A percentile compares a stretch with the other conserved stretches of the same genome.
Evolutionary conservation across 64 coral and sea anemone species (phyloP).

Genomic region (Pachyseris speciosa): DNA sequence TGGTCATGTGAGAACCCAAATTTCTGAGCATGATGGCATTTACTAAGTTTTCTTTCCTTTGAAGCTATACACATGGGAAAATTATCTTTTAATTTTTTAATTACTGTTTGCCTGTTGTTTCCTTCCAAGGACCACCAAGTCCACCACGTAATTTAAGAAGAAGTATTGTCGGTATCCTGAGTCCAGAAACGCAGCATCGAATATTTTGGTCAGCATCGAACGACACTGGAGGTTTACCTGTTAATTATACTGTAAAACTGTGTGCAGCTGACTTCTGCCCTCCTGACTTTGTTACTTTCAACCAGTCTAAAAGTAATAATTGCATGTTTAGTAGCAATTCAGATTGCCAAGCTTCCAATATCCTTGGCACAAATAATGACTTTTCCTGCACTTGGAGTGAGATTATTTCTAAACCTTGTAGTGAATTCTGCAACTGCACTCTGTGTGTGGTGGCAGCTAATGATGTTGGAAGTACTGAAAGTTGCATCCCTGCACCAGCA

Average conservation of each 20-base stretch:
- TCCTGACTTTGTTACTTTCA: too few relatives aligned
- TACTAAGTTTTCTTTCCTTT: too few relatives aligned
- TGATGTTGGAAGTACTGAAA: background rate
- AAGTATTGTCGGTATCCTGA: background rate
- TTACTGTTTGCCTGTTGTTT: too few relatives aligned
- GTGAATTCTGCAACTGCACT: background rate
- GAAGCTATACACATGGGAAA: too few relatives aligned
- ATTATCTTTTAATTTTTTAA: too few relatives aligned
- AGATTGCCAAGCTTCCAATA: background rate
- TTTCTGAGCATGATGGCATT: too few relatives aligned
- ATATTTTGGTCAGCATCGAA: background rate
- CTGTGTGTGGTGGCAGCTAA: background rate
- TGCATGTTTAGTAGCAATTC: too few relatives aligned
- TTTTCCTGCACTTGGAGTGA: background rate
- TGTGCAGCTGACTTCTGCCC: too few relatives aligned
- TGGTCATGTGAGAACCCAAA: too few relatives aligned
- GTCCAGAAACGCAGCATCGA: background rate
- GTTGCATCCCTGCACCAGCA: background rate
- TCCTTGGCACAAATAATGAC: background rate
- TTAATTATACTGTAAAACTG: background rate
- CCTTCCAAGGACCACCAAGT: slow-evolving; percentile 34
- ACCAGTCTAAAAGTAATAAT: too few relatives aligned
- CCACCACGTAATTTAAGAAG: slow-evolving; percentile 25
- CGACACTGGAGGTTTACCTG: background rate
- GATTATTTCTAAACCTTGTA: background rate